Percentiles rank a stretch among this genome's conserved stretches.
Evolutionary conservation across 1,140 invertebrate genomes (phyloP).

Genomic region (Ceratosolen fusciceps): DNA sequence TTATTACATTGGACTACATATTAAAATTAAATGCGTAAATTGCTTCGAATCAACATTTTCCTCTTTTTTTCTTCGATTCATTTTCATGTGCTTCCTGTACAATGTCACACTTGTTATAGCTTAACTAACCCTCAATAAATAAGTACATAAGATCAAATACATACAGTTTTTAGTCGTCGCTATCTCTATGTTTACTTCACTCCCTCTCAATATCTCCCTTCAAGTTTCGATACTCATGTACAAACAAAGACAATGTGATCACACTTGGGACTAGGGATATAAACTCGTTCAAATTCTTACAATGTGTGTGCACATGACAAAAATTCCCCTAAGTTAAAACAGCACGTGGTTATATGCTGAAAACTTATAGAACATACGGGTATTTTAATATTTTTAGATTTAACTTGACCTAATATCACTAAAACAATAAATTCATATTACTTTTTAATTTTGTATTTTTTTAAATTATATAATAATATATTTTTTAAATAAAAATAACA

Average conservation of each 20-base stretch:
- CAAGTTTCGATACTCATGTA: background rate
- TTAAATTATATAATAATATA: background rate
- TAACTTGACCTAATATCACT: no score
- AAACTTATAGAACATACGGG: background rate
- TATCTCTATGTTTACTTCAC: conserved; percentile 4
- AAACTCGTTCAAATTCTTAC: background rate
- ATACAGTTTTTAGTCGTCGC: background rate
- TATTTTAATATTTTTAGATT: background rate
- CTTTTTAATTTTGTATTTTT: background rate
- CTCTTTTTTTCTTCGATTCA: background rate
- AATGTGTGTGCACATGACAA: background rate
- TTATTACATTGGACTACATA: background rate
- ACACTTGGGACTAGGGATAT: background rate
- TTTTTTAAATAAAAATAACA: no score
- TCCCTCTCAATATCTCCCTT: background rate
- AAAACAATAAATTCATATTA: background rate
- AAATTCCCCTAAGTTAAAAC: background rate
- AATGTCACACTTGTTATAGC: background rate
- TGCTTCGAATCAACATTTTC: conserved; percentile 4
- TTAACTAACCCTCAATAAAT: conserved; percentile 2
- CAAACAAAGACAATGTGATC: conserved; percentile 31
- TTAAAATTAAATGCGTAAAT: background rate
- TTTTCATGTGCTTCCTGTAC: background rate
- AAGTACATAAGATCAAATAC: background rate
- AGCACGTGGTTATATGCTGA: background rate